Percentiles rank a stretch among this genome's conserved stretches.
Conservation (phyloP, 37 sponge, comb jelly and placozoan species). For the Petrosia ficiformis region DNA sequence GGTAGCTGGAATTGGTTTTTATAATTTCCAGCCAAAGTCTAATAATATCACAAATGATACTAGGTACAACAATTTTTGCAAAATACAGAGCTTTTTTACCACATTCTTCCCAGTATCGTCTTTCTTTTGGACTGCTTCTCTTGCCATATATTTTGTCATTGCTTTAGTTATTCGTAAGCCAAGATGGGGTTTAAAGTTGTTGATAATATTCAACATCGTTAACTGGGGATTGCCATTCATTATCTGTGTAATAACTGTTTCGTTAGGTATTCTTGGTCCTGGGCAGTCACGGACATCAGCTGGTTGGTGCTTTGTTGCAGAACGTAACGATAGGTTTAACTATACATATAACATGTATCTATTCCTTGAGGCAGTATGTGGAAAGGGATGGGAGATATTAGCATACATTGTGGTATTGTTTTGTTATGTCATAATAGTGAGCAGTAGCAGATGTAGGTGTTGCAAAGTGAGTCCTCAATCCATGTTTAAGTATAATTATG, state of each 20-base stretch:
- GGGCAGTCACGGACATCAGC: conserved; percentile 5
- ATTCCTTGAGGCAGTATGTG: neutral
- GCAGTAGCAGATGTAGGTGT: neutral
- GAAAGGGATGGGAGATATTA: conserved; percentile 27
- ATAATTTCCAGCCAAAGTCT: neutral
- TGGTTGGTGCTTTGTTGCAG: conserved; percentile 49
- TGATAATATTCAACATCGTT: conserved; percentile 31
- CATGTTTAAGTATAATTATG: neutral
- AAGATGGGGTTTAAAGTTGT: conserved; percentile 12
- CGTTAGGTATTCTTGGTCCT: conserved; percentile 8
- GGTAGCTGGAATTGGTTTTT: neutral
- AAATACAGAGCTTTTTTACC: conserved; percentile 43
- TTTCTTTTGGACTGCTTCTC: conserved; percentile 45
- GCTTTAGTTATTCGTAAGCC: conserved; percentile 17
- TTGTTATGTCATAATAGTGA: conserved; percentile 1
- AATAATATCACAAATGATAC: neutral
- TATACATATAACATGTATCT: conserved; percentile 1
- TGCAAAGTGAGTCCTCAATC: neutral
- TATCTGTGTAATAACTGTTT: conserved; percentile 6
- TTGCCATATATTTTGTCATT: conserved; percentile 48
- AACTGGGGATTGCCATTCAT: conserved; percentile 52
- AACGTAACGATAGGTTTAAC: neutral
- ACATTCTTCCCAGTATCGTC: conserved; percentile 39
- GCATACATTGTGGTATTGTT: conserved; percentile 7
- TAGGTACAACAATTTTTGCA: conserved; percentile 19